Evolutionary conservation across 2,888 invertebrate genomes (phyloP).

Genomic region (Ptycholaimellus sp.): DNA sequence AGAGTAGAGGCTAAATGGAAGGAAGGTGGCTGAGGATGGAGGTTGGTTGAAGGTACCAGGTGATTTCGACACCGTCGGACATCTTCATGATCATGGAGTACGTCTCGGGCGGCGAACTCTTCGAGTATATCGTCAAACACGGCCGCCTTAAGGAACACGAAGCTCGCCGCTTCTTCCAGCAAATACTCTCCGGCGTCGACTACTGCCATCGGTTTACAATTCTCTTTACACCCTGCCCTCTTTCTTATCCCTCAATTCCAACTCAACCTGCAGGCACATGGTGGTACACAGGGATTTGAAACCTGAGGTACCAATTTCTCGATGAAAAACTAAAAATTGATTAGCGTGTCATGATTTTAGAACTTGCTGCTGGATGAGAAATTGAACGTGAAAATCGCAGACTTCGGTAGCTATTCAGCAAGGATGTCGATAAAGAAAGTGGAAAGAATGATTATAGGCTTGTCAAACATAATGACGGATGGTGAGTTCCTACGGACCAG

Average conservation of each 20-base stretch:
- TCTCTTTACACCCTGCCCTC: too few relatives aligned
- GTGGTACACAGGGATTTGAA: conserved; percentile 89
- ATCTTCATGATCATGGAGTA: conserved; percentile 99
- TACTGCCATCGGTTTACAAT: conserved; percentile 94
- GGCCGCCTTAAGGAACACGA: conserved; percentile 87
- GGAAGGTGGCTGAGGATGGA: too few relatives aligned
- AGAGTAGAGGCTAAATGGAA: too few relatives aligned
- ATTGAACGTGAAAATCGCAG: conserved; percentile 71
- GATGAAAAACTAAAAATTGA: too few relatives aligned
- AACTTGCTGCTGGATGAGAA: conserved; percentile 71
- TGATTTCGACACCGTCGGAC: conserved; percentile 86
- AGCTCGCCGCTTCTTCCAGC: conserved; percentile 83
- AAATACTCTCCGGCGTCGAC: conserved; percentile 63
- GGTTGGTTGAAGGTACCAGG: conserved; percentile 43
- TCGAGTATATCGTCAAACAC: conserved; percentile 91
- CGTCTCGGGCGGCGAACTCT: conserved; percentile 86
- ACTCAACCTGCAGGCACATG: too few relatives aligned
- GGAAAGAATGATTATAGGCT: conserved; percentile 34
- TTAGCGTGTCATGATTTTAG: too few relatives aligned
- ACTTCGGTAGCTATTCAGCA: too few relatives aligned
- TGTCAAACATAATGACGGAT: conserved; percentile 98
- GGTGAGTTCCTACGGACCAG: conserved; percentile 88
- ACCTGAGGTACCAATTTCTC: too few relatives aligned
- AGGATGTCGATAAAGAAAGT: neutral
- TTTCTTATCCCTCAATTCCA: too few relatives aligned